Evolutionary conservation across 2,888 invertebrate genomes (phyloP).

Genomic region (Platycheirus albimanus): DNA sequence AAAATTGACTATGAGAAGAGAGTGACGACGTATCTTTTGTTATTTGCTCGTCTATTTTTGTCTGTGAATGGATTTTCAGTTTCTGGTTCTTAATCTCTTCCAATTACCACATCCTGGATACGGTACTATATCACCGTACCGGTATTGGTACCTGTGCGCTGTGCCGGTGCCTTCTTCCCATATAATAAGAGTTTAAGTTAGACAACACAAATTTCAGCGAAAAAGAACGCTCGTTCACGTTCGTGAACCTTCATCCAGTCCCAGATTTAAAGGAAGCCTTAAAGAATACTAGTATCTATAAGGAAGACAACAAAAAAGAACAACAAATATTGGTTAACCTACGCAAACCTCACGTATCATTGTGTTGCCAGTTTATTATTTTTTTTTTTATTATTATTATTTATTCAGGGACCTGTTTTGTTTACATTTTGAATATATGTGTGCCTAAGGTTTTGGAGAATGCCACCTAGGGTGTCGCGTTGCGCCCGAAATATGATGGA

Average conservation of each 20-base stretch:
- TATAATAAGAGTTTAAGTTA: no score
- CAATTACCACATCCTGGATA: constrained; percentile 34
- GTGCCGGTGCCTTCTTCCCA: no score
- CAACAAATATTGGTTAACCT: constrained; percentile 63
- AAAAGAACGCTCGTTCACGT: constrained; percentile 9
- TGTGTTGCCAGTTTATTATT: constrained; percentile 26
- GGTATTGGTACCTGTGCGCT: no score
- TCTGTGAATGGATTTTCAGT: constrained; percentile 28
- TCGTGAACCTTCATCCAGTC: not conserved
- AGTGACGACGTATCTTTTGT: constrained; percentile 9
- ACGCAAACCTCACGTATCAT: constrained; percentile 54
- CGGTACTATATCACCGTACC: not conserved
- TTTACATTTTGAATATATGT: constrained; percentile 31
- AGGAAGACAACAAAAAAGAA: constrained; percentile 17
- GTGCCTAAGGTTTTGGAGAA: constrained; percentile 6
- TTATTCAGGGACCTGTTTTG: constrained; percentile 25
- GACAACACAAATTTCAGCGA: not conserved
- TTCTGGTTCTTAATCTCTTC: constrained; percentile 15
- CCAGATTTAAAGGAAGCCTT: not conserved
- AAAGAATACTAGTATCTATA: not conserved
- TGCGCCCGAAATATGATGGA: constrained; percentile 17
- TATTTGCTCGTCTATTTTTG: constrained; percentile 16
- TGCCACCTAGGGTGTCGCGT: constrained; percentile 39
- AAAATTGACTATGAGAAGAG: not conserved
- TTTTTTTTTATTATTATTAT: constrained; percentile 15